These are phyloP conservation scores for Apis dorsata DNA, from an alignment of 1,140 invertebrate genomes.

Conservation along the genomic window DNA sequence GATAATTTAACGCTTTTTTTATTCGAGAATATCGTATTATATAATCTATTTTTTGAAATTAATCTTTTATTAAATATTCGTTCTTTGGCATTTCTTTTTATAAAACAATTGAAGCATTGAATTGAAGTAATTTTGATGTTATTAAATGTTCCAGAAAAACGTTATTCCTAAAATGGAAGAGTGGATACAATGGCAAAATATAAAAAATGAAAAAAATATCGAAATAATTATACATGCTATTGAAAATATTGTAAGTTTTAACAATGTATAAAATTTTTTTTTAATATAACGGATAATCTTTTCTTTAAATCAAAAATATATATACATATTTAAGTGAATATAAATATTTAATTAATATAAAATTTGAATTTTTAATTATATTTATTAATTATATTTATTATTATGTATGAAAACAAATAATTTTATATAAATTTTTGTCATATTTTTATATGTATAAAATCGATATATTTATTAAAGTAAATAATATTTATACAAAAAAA, in stretches of 20 bases:
- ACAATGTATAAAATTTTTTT: background rate
- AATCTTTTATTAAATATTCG: background rate
- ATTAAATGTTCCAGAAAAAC: background rate
- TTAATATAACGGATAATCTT: background rate
- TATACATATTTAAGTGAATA: too few relatives aligned
- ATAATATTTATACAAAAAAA: too few relatives aligned
- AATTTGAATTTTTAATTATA: background rate
- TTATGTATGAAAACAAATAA: too few relatives aligned
- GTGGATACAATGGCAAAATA: background rate
- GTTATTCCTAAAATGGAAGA: slow-evolving; percentile 30
- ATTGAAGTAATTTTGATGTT: background rate
- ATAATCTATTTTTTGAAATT: background rate
- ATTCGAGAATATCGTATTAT: background rate
- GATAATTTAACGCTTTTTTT: too few relatives aligned
- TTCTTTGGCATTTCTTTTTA: background rate
- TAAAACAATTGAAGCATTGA: slow-evolving; percentile 1
- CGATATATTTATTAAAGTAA: too few relatives aligned
- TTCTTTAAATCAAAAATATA: background rate
- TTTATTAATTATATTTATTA: background rate
- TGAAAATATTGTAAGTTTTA: slow-evolving; percentile 65
- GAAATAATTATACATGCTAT: slow-evolving; percentile 53
- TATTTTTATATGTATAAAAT: too few relatives aligned
- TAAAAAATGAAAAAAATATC: background rate
- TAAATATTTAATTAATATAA: too few relatives aligned
- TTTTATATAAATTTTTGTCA: too few relatives aligned